Evolutionary conservation across 2,113 vertebrate genomes (phyloP), one percentile per base, ranked within the genome.

Genomic region (Ictalurus furcatus): DNA sequence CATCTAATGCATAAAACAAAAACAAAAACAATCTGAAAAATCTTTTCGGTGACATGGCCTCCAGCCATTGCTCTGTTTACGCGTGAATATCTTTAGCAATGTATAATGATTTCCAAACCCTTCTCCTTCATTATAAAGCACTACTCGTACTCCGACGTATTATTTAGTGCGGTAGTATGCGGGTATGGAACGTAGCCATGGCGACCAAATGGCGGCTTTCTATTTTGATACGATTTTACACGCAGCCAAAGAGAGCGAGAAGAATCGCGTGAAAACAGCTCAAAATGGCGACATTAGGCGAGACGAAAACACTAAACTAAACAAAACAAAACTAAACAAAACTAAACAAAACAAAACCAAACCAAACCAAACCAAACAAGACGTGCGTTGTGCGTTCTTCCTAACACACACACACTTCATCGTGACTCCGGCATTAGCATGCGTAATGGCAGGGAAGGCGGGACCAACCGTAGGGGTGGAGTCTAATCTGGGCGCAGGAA

Each of bases 371-470:
- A 73, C 69, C 76, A 2, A 4, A 86, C n/a, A 25, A 61, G 17
- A 67, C 59, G 40, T 13, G 80, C 56, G 54, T 34, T 76, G 25
- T 44, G n/a, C 87, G 80, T 79, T 88, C 73, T 90, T 44, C 58
- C 81, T 48, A 48, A 48, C 44, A 48, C 44, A 48, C 44, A 48
- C 81, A 54, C 84, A 23, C 84, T 69, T 69, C 63, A n/a, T 69
- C 84, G 61, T 52, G 84, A 85, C 84, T 85, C 54, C 79, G 30
- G 54, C 16, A 34, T 82, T 85, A 85, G 63, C 84, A 85, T 71
- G 84, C 65, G 63, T 52, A 85, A 85, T 85, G 16, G 63, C 85
- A 19, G 56, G 73, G 73, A 61, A 5, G 81, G 81, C 17, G 37
- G 67, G 54, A 88, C 54, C 23, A 59, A 86, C 19, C 0, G 25